Evolutionary conservation across 2,797 vertebrate species (phyloP), one percentile per base, ranked within the genome.

Genomic region (Sebastes reedi): DNA sequence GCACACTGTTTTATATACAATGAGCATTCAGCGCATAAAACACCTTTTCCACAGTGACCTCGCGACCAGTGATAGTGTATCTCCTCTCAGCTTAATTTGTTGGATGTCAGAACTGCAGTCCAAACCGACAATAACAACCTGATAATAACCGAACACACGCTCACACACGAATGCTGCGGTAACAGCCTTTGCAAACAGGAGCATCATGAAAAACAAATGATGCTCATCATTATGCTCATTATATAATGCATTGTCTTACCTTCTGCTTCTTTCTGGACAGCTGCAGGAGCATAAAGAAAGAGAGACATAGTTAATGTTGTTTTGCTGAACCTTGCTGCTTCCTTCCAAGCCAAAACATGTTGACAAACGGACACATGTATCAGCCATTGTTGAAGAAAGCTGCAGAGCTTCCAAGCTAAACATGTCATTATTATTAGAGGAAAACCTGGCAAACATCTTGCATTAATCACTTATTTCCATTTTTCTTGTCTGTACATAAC

Each of bases 101-200:
- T 79, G 89, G 94, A 94, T 94, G 94, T 93, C 93, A 95, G 92
- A 96, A 95, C 95, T 94, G 95, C 95, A 95, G 95, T 96, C 95
- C 96, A 96, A 95, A 95, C 90, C 86, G 91, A 95, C 94, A 95
- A 93, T 90, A 93, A 90, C 83, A 88, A 89, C 87, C 87, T 80
- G 81, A 91, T 92, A 87, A 88, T 81, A 89, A 87, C 81, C 71
- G 50, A 80, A 85, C 86, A 92, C 79, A 84, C 70, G 82, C 87
- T 76, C 81, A 77, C 80, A 88, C 81, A 77, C 67, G 54, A 81
- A 85, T 66, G 76, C 88, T 87, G 83, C 46, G 56, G 70, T 84
- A 83, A 90, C 78, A 90, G 81, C 86, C 84, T 89, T 84, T 84
- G 72, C 82, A 90, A 85, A 87, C 72, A 87, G 89, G 73, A 90